phyloP scores from a whole-genome alignment of 2,797 vertebrate species.

The Neoniphon sammara region DNA sequence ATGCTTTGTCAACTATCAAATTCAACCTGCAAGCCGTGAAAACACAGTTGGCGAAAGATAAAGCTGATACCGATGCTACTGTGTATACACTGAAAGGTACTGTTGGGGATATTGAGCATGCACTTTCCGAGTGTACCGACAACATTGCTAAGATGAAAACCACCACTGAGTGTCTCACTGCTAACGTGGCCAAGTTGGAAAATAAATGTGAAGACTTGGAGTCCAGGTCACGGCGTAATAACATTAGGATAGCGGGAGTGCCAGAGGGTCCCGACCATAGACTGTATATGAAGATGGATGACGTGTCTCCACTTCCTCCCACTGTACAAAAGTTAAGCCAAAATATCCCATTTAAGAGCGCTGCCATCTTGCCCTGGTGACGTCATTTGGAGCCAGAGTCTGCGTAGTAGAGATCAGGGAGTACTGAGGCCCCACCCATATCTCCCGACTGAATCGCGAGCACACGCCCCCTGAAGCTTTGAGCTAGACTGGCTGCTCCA shows the following conservation, averaged over 20 bases:
- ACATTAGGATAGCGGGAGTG: slow-evolving; percentile 50
- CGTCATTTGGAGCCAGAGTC: no score
- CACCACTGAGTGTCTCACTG: slow-evolving; percentile 8
- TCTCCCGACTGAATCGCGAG: no score
- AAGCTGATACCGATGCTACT: slow-evolving; percentile 10
- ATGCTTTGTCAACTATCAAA: slow-evolving; percentile 36
- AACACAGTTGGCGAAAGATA: slow-evolving; percentile 28
- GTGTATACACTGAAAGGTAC: slow-evolving; percentile 14
- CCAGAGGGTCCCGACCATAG: slow-evolving; percentile 28
- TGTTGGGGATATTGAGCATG: slow-evolving; percentile 37
- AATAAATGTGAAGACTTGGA: slow-evolving; percentile 56
- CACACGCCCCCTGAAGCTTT: no score
- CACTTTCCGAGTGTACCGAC: slow-evolving; percentile 21
- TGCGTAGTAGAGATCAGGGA: no score
- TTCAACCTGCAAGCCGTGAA: slow-evolving; percentile 27
- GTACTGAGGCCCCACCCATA: no score
- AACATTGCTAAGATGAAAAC: slow-evolving; percentile 30
- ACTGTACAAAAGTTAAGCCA: no score
- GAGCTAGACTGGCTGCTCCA: no score
- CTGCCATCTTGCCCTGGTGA: no score
- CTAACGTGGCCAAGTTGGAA: slow-evolving; percentile 31
- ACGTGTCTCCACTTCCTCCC: no score
- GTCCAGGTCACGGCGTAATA: slow-evolving; percentile 40
- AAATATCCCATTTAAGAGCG: no score
- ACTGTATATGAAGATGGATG: no score